Evolutionary conservation across 2,113 vertebrate species (phyloP), one percentile per base, ranked within the genome.

Genomic region (Phycodurus eques): DNA sequence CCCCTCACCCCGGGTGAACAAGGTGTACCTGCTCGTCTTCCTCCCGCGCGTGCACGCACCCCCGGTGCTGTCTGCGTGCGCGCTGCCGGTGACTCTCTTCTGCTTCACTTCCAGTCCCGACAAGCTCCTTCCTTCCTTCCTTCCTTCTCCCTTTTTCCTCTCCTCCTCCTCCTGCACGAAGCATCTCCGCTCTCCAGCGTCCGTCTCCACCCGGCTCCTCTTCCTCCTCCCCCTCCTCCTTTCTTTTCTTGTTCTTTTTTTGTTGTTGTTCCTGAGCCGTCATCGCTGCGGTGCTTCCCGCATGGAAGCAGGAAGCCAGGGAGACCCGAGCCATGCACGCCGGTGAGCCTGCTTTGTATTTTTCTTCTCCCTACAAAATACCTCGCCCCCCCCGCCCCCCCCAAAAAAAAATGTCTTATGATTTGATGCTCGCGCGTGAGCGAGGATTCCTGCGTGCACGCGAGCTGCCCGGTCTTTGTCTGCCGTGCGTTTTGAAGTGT

Each of bases 261-360:
- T 33, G 8, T 60, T 35, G 59, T 15, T 61, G 27, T 11, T 51
- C 8, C 19, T 7, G 56, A 31, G 22, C 31, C 31, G 31, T 61
- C 6, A 2, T 15, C 22, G 59, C 31, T 33, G 59, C 59, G 59
- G 59, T 13, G 57, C 31, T 39, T n/a, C 20, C 12, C 64, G 2
- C 84, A 84, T 82, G 82, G 85, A 85, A 72, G 77, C 80, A 74
- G 80, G 68, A n/a, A 83, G 84, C 79, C 73, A 75, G 75, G 79
- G 75, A 80, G 75, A 71, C 70, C 9, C 68, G 79, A 17, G 73
- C 75, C 75, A 85, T 85, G 88, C 49, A 2, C 61, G 72, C 79
- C 80, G 66, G 79, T 42, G 70, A 35, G 39, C 19, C 33, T 20
- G 61, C 6, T 19, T 53, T 59, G 19, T 71, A 61, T 77, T 22